Conservation (phyloP, 2,888 invertebrate genomes). For the Siphlonurus alternatus region DNA sequence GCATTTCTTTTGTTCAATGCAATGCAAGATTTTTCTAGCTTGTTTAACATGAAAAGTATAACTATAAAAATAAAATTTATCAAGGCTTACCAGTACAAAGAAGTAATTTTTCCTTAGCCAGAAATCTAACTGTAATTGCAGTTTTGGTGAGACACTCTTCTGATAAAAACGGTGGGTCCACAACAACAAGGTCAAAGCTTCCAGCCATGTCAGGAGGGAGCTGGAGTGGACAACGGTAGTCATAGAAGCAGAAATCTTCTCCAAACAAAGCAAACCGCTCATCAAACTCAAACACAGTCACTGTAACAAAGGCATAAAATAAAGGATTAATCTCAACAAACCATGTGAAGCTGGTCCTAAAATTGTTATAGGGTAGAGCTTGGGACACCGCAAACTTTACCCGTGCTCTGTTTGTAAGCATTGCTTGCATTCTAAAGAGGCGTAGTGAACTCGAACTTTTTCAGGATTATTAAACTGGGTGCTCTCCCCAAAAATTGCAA, state of each 20-base stretch:
- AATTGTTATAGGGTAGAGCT: too few relatives aligned
- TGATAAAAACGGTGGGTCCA: constrained; percentile 89
- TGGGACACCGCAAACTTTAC: too few relatives aligned
- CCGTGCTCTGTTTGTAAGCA: too few relatives aligned
- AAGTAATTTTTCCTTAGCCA: constrained; percentile 58
- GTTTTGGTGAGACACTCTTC: constrained; percentile 82
- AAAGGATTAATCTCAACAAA: constrained; percentile 5
- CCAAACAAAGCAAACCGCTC: constrained; percentile 62
- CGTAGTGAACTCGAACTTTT: too few relatives aligned
- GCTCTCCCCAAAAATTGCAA: too few relatives aligned
- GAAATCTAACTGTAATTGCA: constrained; percentile 52
- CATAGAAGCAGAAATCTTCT: constrained; percentile 66
- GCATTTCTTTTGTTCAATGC: too few relatives aligned
- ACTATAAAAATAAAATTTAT: too few relatives aligned
- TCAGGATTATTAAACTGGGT: too few relatives aligned
- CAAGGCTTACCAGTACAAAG: constrained; percentile 76
- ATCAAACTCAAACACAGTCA: constrained; percentile 69
- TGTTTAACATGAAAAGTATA: too few relatives aligned
- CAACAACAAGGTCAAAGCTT: constrained; percentile 67
- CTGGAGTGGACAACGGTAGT: constrained; percentile 64
- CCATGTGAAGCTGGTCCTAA: constrained; percentile 12
- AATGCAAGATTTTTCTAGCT: too few relatives aligned
- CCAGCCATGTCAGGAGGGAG: constrained; percentile 40
- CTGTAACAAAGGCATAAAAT: constrained; percentile 31
- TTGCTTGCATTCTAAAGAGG: too few relatives aligned